phyloP scores from a whole-genome alignment of 2,888 invertebrate genomes.

The Sinopyrophorus schimmeli region DNA sequence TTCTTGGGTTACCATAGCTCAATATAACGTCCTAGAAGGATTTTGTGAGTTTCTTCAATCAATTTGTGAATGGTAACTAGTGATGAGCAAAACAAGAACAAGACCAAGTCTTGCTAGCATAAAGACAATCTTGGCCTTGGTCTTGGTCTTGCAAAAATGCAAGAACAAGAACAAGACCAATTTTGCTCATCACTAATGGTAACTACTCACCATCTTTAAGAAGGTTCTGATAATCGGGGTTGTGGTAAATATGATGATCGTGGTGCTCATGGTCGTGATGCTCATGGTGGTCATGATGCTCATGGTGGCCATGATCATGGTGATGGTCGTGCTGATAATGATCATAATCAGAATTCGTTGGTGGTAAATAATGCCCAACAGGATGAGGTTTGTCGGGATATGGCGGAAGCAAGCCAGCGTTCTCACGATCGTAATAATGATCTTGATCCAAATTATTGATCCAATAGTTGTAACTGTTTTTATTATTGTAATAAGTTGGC shows the following conservation, averaged over 20 bases:
- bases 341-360: slow-evolving; percentile 14
- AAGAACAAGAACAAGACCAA: neutral
- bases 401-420: slow-evolving; percentile 12
- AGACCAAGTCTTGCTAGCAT: no score
- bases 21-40: no score
- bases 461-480: slow-evolving; percentile 46
- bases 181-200: neutral
- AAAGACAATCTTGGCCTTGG: no score
- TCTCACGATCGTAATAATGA: slow-evolving; percentile 1
- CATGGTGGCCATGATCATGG: slow-evolving; percentile 25
- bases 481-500: slow-evolving; percentile 38
- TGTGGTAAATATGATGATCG: slow-evolving; percentile 38
- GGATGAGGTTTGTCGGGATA: slow-evolving; percentile 15
- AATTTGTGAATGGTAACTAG: no score
- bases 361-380: slow-evolving; percentile 18
- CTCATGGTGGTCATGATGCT: slow-evolving; percentile 33
- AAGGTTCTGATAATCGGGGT: slow-evolving; percentile 41
- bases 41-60: no score
- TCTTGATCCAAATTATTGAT: slow-evolving; percentile 31
- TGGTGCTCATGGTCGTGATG: slow-evolving; percentile 34
- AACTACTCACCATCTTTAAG: slow-evolving; percentile 47
- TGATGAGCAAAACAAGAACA: no score
- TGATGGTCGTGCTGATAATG: slow-evolving; percentile 14
- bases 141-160: no score
- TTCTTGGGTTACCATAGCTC: no score